Evolutionary conservation across 2,797 vertebrate genomes (phyloP).

Genomic region (Pelodytes ibericus): DNA sequence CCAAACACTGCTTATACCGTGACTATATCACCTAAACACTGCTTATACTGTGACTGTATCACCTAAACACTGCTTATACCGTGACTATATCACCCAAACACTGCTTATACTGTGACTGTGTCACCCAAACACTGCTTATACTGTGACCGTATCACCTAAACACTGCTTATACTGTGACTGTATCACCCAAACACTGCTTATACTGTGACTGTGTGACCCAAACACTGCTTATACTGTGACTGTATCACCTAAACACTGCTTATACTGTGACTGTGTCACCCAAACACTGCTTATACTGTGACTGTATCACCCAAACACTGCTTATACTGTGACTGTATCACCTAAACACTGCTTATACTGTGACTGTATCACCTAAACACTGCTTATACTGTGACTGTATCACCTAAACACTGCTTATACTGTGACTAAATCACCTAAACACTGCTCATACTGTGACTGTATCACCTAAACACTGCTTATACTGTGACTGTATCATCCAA

Average conservation of each 20-base stretch:
- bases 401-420: conserved; percentile 5
- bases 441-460: not conserved
- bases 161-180: too few relatives aligned
- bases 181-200: fast-evolving
- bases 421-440: too few relatives aligned
- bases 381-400: not conserved
- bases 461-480: not conserved
- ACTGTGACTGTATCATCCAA: not conserved
- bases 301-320: too few relatives aligned
- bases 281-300: too few relatives aligned
- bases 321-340: not conserved
- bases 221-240: too few relatives aligned
- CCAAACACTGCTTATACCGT: too few relatives aligned
- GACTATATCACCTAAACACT: too few relatives aligned
- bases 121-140: not conserved
- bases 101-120: not conserved
- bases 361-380: too few relatives aligned
- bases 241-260: too few relatives aligned
- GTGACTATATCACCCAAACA: too few relatives aligned
- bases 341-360: conserved; percentile 7
- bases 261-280: not conserved
- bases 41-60: not conserved
- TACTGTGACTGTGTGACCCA: not conserved
- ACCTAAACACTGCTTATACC: conserved; percentile 3
- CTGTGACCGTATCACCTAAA: not conserved